A percentile compares a stretch with the other conserved stretches of the same genome.
Conservation (phyloP, 2,797 vertebrate species). For the Galagoides demidoff region DNA sequence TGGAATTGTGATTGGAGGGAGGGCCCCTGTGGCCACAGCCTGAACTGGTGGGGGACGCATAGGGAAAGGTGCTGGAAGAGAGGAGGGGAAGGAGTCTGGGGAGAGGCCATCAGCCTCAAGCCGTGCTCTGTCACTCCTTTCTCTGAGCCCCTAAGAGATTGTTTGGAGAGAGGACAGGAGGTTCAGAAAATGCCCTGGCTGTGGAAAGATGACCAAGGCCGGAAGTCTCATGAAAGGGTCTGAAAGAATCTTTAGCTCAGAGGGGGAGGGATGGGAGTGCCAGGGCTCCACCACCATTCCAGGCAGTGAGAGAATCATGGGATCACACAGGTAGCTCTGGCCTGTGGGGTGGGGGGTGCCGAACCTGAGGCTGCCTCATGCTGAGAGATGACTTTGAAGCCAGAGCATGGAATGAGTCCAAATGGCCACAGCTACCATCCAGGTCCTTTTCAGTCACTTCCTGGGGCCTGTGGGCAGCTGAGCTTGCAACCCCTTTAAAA, state of each 20-base stretch:
- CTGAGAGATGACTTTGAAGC: background rate
- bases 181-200: background rate
- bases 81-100: background rate
- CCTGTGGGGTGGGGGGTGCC: background rate
- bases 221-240: background rate
- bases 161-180: background rate
- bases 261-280: accelerated
- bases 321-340: background rate
- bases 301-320: background rate
- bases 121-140: background rate
- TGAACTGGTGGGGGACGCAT: too few relatives aligned
- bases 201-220: background rate
- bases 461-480: background rate
- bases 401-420: background rate
- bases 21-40: background rate
- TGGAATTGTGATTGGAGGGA: background rate
- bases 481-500: background rate
- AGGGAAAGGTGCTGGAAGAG: background rate
- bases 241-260: background rate
- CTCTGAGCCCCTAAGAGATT: background rate
- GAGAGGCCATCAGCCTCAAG: background rate
- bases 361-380: accelerated
- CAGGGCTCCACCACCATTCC: accelerated
- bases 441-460: background rate
- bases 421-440: background rate